phyloP scores from a whole-genome alignment of 2,888 invertebrate genomes.

The Arrhopalites spinosus region DNA sequence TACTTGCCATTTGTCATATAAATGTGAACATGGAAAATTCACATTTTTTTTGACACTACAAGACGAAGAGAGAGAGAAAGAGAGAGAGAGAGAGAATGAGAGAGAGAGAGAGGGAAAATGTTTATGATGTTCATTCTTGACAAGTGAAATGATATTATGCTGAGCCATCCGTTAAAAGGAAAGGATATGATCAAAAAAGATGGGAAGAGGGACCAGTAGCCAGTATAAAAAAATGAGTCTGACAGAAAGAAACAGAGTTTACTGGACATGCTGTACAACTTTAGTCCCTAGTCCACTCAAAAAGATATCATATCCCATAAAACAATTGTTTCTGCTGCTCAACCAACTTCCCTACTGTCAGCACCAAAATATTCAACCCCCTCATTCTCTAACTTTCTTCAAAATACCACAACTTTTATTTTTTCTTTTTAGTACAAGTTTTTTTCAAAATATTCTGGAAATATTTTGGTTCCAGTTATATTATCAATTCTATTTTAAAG shows the following conservation, averaged over 20 bases:
- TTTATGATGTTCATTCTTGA: background rate
- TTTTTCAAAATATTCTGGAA: no score
- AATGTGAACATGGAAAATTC: no score
- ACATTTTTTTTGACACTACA: no score
- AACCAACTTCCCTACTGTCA: background rate
- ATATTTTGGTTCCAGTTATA: no score
- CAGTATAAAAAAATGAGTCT: slow-evolving; percentile 25
- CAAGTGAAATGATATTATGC: background rate
- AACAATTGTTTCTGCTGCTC: slow-evolving; percentile 14
- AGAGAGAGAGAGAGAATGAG: background rate
- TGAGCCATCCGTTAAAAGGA: background rate
- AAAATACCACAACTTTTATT: no score
- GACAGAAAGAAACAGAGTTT: slow-evolving; percentile 32
- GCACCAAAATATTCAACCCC: background rate
- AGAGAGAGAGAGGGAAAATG: background rate
- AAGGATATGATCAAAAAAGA: background rate
- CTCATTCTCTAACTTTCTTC: no score
- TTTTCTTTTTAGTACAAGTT: no score
- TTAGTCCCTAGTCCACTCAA: slow-evolving; percentile 9
- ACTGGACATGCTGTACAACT: slow-evolving; percentile 1
- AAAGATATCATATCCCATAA: slow-evolving; percentile 9
- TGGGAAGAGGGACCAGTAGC: slow-evolving; percentile 4
- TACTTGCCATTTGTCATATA: no score
- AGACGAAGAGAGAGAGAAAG: no score
- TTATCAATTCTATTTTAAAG: no score